phyloP scores from a whole-genome alignment of 2,888 invertebrate species.

The Theretra japonica region DNA sequence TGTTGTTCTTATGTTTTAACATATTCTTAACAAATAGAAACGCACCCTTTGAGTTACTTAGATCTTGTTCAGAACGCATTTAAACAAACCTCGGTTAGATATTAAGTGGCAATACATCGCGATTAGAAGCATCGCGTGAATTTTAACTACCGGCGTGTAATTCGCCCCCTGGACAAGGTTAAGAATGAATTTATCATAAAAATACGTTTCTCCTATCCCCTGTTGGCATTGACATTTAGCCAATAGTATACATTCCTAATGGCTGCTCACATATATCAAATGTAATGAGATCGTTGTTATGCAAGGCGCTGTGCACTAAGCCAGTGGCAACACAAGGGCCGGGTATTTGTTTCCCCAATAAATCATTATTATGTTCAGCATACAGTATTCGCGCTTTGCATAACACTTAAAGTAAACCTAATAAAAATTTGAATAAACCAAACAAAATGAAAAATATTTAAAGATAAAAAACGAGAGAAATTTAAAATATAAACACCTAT shows the following conservation, averaged over 20 bases:
- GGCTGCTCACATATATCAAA: conserved; percentile 1
- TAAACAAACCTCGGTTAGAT: too few relatives aligned
- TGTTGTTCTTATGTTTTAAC: too few relatives aligned
- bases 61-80: too few relatives aligned
- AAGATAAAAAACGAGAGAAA: background rate
- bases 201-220: background rate
- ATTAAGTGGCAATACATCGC: too few relatives aligned
- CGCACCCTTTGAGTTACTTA: too few relatives aligned
- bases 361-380: background rate
- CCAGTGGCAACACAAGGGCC: background rate
- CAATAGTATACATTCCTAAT: conserved; percentile 1
- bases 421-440: conserved; percentile 16
- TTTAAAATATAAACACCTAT: background rate
- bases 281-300: conserved; percentile 25
- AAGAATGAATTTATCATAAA: background rate
- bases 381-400: background rate
- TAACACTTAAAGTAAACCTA: conserved; percentile 9
- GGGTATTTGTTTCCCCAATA: background rate
- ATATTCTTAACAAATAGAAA: too few relatives aligned
- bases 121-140: too few relatives aligned
- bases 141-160: too few relatives aligned
- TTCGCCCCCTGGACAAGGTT: too few relatives aligned
- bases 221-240: background rate
- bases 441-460: conserved; percentile 13
- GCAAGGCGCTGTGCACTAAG: background rate